Conservation (phyloP, 2,797 vertebrate species). For the Octomys mimax region DNA sequence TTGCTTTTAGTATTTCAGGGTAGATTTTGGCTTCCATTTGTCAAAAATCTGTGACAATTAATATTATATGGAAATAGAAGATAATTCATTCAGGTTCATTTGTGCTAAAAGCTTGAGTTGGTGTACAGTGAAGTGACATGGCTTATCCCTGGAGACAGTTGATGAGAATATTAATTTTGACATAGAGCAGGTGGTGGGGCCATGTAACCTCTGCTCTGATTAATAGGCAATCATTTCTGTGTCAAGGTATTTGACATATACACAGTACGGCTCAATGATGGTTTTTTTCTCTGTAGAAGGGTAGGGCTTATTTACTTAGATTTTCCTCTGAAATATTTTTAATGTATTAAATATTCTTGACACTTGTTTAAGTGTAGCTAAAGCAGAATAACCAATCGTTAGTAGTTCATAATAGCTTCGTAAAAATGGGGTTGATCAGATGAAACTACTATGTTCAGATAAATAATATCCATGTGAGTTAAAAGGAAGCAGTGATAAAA, state of each 20-base stretch:
- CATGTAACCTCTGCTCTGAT: slow-evolving; percentile 25
- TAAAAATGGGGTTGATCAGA: slow-evolving; percentile 80
- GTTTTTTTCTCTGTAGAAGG: slow-evolving; percentile 17
- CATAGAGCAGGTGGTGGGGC: slow-evolving; percentile 30
- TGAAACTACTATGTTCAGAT: slow-evolving; percentile 74
- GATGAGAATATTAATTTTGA: slow-evolving; percentile 62
- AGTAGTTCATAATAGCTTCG: slow-evolving; percentile 71
- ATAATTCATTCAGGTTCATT: slow-evolving; percentile 1
- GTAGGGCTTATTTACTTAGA: slow-evolving; percentile 61
- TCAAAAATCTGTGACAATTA: slow-evolving; percentile 48
- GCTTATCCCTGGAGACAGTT: neutral
- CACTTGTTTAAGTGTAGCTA: slow-evolving; percentile 75
- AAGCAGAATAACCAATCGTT: slow-evolving; percentile 70
- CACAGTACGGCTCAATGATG: neutral
- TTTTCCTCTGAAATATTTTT: slow-evolving; percentile 75
- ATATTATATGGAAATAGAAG: neutral
- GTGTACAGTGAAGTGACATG: neutral
- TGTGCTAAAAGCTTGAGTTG: slow-evolving; percentile 57
- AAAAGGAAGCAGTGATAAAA: slow-evolving; percentile 62
- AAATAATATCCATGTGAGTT: slow-evolving; percentile 71
- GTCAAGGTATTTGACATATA: neutral
- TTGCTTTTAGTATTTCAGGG: slow-evolving; percentile 65
- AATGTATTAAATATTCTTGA: neutral
- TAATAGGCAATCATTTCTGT: slow-evolving; percentile 50
- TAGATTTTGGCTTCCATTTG: slow-evolving; percentile 62